These are phyloP conservation scores for Hemicrepidius hirtus DNA, from an alignment of 2,888 invertebrate genomes.

Conservation along the genomic window DNA sequence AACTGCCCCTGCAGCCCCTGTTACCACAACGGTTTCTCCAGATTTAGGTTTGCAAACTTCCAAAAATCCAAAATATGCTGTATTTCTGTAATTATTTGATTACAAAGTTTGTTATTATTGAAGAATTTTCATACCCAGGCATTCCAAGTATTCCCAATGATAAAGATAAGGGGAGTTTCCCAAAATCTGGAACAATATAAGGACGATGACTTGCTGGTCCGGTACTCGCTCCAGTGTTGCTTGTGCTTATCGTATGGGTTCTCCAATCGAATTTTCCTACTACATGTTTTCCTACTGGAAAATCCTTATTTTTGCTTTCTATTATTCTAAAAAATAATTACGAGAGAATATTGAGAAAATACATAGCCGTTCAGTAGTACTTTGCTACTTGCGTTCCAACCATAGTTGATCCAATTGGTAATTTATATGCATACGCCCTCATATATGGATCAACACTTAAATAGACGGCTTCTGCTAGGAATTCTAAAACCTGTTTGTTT, in stretches of 20 bases:
- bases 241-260: slow-evolving; percentile 75
- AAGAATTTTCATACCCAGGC: slow-evolving; percentile 77
- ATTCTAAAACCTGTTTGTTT: slow-evolving; percentile 72
- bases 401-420: slow-evolving; percentile 78
- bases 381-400: slow-evolving; percentile 83
- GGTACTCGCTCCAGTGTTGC: slow-evolving; percentile 74
- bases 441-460: slow-evolving; percentile 85
- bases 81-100: slow-evolving; percentile 73
- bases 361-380: slow-evolving; percentile 65
- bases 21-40: slow-evolving; percentile 84
- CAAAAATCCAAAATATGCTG: slow-evolving; percentile 84
- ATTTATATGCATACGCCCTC: slow-evolving; percentile 75
- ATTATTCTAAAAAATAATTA: slow-evolving; percentile 74
- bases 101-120: background rate
- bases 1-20: slow-evolving; percentile 86
- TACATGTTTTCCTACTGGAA: slow-evolving; percentile 79
- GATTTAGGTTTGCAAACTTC: slow-evolving; percentile 82
- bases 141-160: slow-evolving; percentile 82
- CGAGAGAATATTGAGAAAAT: slow-evolving; percentile 56
- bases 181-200: slow-evolving; percentile 76
- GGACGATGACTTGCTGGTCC: slow-evolving; percentile 72
- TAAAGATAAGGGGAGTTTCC: slow-evolving; percentile 77
- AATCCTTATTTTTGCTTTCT: slow-evolving; percentile 79
- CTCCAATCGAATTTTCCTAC: slow-evolving; percentile 82
- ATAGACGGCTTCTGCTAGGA: slow-evolving; percentile 80